Conservation (phyloP, 2,797 vertebrate species). For the Enteromius mattozi region DNA sequence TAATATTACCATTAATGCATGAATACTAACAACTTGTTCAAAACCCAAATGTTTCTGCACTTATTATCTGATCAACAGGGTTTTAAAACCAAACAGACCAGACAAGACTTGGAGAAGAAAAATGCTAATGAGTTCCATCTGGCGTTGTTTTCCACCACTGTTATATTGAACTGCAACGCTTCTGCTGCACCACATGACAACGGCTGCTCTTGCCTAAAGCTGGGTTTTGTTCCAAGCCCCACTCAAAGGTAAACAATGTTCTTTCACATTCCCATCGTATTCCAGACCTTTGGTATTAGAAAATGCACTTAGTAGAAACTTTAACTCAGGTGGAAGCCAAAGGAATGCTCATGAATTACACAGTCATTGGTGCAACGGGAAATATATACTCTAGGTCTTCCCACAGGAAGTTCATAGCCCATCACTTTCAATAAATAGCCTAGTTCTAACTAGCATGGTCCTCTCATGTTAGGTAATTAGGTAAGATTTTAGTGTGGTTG, state of each 20-base stretch:
- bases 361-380: neutral
- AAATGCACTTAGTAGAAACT: neutral
- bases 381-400: neutral
- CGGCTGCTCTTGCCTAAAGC: conserved; percentile 22
- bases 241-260: conserved; percentile 40
- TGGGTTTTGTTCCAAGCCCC: conserved; percentile 31
- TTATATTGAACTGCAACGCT: conserved; percentile 24
- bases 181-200: conserved; percentile 37
- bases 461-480: neutral
- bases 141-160: conserved; percentile 54
- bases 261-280: conserved; percentile 26
- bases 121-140: conserved; percentile 65
- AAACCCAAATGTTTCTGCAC: conserved; percentile 14
- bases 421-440: neutral
- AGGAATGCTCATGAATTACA: neutral
- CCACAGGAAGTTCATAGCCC: neutral
- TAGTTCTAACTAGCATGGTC: neutral
- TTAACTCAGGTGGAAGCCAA: neutral
- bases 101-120: conserved; percentile 41
- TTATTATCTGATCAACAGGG: conserved; percentile 46
- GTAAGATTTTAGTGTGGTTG: neutral
- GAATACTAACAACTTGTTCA: neutral
- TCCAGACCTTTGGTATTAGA: conserved; percentile 12
- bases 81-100: conserved; percentile 51
- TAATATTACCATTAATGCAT: neutral